Evolutionary conservation across 2,113 vertebrate species (phyloP).

Genomic region (Manacus vitellinus): DNA sequence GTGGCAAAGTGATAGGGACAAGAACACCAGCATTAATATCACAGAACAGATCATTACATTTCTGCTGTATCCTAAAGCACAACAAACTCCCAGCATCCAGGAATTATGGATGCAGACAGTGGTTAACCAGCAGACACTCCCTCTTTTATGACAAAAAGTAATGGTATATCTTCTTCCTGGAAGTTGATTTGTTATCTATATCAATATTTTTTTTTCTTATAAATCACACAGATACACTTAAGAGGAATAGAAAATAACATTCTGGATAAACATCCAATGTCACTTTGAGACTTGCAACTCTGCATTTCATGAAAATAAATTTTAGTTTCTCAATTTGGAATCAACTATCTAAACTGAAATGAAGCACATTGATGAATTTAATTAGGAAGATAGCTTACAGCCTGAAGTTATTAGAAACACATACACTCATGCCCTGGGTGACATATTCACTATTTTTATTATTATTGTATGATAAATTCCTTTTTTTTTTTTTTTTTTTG

Average conservation of each 20-base stretch:
- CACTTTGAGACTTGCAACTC: constrained; percentile 23
- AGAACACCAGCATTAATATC: neutral
- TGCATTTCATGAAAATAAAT: constrained; percentile 41
- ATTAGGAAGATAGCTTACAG: constrained; percentile 51
- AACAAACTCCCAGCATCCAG: neutral
- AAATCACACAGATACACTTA: neutral
- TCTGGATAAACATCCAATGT: constrained; percentile 12
- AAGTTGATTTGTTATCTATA: neutral
- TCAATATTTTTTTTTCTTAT: neutral
- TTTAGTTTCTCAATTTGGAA: constrained; percentile 42
- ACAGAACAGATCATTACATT: neutral
- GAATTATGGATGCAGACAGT: neutral
- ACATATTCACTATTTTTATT: constrained; percentile 68
- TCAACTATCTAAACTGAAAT: constrained; percentile 36
- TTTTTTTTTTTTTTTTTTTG: constrained; percentile 52
- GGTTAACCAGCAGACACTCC: neutral
- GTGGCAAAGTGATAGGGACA: neutral
- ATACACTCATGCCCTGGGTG: constrained; percentile 47
- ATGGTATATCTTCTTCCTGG: neutral
- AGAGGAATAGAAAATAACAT: neutral
- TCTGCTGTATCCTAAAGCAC: neutral
- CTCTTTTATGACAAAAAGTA: neutral
- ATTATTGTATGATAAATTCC: constrained; percentile 74
- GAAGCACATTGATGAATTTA: constrained; percentile 54
- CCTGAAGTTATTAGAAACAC: constrained; percentile 53